A percentile compares a stretch with the other conserved stretches of the same genome.
phyloP scores from a whole-genome alignment of 37 sponge, comb jelly and placozoan genomes.

The Dysidea cf. avara region DNA sequence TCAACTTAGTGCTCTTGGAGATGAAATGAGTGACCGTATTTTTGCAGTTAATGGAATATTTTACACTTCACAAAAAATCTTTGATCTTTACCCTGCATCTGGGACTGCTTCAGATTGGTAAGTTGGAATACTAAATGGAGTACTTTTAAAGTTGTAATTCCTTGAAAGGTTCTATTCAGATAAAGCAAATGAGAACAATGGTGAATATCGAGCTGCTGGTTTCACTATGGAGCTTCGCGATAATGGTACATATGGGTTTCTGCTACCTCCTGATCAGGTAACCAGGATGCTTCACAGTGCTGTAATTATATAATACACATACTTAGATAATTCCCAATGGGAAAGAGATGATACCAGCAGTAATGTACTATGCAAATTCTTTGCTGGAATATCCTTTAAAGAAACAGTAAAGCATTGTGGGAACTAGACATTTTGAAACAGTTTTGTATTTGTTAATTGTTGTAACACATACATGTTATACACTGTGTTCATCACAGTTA shows the following conservation, averaged over 20 bases:
- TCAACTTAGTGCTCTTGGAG: constrained; percentile 39
- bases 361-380: constrained; percentile 21
- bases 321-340: constrained; percentile 61
- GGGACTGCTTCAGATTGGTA: constrained; percentile 72
- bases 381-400: constrained; percentile 29
- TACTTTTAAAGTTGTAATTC: not conserved
- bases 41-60: constrained; percentile 10
- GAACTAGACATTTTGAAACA: too few relatives aligned
- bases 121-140: too few relatives aligned
- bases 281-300: too few relatives aligned
- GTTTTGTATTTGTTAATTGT: too few relatives aligned
- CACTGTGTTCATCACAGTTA: too few relatives aligned
- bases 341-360: constrained; percentile 55
- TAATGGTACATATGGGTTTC: constrained; percentile 7
- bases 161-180: constrained; percentile 8
- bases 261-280: constrained; percentile 49
- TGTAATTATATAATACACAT: too few relatives aligned
- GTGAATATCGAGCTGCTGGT: constrained; percentile 14
- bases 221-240: constrained; percentile 34
- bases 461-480: too few relatives aligned
- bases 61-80: constrained; percentile 35
- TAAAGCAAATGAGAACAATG: not conserved
- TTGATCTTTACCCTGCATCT: constrained; percentile 48
- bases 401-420: too few relatives aligned
- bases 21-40: constrained; percentile 16